Percentiles rank a stretch among this genome's conserved stretches.
These are phyloP conservation scores for Xenopus borealis DNA, from an alignment of 2,113 vertebrate species.

Conservation along the genomic window DNA sequence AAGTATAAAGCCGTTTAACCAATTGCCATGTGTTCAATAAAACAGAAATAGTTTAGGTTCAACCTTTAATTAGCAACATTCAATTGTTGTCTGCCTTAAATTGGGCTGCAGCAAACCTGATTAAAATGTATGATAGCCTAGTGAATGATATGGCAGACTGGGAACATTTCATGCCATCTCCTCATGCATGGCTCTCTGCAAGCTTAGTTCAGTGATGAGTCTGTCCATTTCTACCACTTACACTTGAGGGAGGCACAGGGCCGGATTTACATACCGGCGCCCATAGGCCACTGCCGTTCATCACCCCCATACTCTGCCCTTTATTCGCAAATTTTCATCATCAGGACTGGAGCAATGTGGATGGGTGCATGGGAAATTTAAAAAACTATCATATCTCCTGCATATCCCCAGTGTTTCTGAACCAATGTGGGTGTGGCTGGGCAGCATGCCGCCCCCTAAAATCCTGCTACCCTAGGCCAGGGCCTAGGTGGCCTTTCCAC, in stretches of 20 bases:
- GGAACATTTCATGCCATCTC: neutral
- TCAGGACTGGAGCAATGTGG: no score
- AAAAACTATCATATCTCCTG: no score
- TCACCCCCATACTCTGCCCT: no score
- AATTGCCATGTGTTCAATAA: constrained; percentile 3
- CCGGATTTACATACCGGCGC: no score
- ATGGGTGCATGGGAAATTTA: no score
- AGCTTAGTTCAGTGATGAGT: neutral
- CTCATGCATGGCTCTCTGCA: neutral
- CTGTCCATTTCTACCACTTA: constrained; percentile 1
- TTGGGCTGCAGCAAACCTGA: constrained; percentile 7
- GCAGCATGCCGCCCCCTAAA: no score
- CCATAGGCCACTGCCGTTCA: no score
- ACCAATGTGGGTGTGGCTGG: no score
- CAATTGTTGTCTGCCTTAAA: constrained; percentile 13
- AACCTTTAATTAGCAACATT: constrained; percentile 26
- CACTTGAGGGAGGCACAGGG: neutral
- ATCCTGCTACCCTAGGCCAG: no score
- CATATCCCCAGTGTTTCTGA: no score
- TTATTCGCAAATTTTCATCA: no score
- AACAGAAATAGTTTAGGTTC: constrained; percentile 22
- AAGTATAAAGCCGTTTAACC: neutral
- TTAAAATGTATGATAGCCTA: neutral
- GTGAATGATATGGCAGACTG: neutral
- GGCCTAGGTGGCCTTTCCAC: no score